Evolutionary conservation across 2,888 invertebrate genomes (phyloP).

Genomic region (Cheilosia urbana): DNA sequence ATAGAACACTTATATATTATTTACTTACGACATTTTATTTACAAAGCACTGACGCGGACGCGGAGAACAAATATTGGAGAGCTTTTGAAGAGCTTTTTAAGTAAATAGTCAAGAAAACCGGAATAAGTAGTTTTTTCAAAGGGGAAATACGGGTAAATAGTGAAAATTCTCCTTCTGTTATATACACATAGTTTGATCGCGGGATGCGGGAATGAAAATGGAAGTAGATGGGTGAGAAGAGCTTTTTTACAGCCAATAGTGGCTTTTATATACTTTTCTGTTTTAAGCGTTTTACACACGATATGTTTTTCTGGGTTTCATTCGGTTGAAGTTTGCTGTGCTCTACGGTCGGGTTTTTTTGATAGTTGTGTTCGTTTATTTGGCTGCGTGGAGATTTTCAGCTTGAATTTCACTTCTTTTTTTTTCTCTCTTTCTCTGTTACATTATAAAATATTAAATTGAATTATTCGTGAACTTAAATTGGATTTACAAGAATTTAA

Average conservation of each 20-base stretch:
- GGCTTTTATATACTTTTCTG: constrained; percentile 61
- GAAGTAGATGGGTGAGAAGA: constrained; percentile 53
- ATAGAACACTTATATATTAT: not conserved
- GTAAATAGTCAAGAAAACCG: constrained; percentile 17
- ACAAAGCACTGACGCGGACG: not conserved
- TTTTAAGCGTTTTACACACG: constrained; percentile 79
- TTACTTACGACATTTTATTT: constrained; percentile 38
- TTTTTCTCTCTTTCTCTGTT: not conserved
- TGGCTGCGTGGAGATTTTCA: constrained; percentile 47
- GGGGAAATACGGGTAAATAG: constrained; percentile 34
- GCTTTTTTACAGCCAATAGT: constrained; percentile 47
- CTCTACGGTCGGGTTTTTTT: constrained; percentile 80
- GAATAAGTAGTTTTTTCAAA: constrained; percentile 26
- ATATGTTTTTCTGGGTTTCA: constrained; percentile 82
- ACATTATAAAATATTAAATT: not conserved
- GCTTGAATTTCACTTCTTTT: constrained; percentile 13
- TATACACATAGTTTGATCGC: constrained; percentile 5
- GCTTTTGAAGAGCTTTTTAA: constrained; percentile 26
- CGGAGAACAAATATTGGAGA: not conserved
- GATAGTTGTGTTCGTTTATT: not conserved
- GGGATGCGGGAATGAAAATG: too few relatives aligned
- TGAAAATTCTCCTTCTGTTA: constrained; percentile 38
- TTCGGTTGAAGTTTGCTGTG: constrained; percentile 81
- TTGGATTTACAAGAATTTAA: constrained; percentile 4
- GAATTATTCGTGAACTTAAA: not conserved